Percentiles rank a stretch among this genome's conserved stretches.
phyloP scores from a whole-genome alignment of 2,113 vertebrate genomes.

The Chrysemys picta region DNA sequence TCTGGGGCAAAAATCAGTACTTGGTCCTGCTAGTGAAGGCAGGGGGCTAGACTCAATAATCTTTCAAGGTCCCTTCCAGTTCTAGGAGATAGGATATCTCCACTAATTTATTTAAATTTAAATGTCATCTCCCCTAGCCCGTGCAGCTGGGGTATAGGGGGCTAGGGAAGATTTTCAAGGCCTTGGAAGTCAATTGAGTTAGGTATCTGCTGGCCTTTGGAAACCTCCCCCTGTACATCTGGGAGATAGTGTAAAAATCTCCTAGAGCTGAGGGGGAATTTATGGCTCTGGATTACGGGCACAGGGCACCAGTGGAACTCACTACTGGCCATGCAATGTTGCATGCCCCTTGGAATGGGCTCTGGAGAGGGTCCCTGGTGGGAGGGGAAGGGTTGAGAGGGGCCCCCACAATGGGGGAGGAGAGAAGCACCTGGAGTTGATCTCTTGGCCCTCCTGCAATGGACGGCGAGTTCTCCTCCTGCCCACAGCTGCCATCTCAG shows the following conservation, averaged over 20 bases:
- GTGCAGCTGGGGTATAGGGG: not conserved
- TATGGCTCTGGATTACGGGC: not conserved
- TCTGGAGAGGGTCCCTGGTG: not conserved
- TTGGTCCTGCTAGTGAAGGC: too few relatives aligned
- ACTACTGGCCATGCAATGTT: not conserved
- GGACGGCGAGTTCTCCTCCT: not conserved
- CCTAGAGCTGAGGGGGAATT: fast-evolving
- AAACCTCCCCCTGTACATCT: not conserved
- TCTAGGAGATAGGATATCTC: too few relatives aligned
- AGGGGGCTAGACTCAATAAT: too few relatives aligned
- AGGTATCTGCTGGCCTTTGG: not conserved
- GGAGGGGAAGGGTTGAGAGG: not conserved
- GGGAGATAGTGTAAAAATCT: not conserved
- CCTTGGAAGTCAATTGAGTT: not conserved
- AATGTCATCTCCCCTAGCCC: not conserved
- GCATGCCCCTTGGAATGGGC: not conserved
- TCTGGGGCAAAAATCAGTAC: too few relatives aligned
- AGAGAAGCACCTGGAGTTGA: not conserved
- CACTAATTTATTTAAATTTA: too few relatives aligned
- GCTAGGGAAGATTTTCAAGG: not conserved
- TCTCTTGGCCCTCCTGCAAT: not conserved
- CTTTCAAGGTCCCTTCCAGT: too few relatives aligned
- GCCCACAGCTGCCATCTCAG: fast-evolving
- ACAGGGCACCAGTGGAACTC: too few relatives aligned
- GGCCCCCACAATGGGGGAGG: fast-evolving